Conservation (phyloP, 2,888 invertebrate species). For the Campoletis raptor region DNA sequence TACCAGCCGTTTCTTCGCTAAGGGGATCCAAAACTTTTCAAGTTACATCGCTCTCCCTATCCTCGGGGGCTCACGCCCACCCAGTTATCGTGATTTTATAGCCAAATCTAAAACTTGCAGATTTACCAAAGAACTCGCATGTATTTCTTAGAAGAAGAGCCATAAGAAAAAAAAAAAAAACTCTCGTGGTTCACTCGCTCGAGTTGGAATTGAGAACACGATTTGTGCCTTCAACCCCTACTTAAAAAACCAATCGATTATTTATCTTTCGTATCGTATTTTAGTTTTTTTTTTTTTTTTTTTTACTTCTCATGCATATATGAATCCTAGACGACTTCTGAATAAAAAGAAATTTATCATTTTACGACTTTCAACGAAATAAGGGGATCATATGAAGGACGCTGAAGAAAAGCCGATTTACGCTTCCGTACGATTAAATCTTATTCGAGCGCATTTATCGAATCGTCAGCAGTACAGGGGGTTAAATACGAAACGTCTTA, state of each 20-base stretch:
- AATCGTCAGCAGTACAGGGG: conserved; percentile 30
- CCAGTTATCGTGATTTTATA: conserved; percentile 70
- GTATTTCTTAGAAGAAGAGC: conserved; percentile 12
- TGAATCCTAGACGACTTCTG: neutral
- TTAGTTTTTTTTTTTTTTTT: conserved; percentile 5
- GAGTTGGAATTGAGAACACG: conserved; percentile 14
- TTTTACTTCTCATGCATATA: conserved; percentile 45
- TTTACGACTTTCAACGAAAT: conserved; percentile 4
- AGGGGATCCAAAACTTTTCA: conserved; percentile 71
- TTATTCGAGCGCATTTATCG: conserved; percentile 55
- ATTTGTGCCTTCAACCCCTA: neutral
- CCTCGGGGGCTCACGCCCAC: conserved; percentile 47
- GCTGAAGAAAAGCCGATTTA: conserved; percentile 57
- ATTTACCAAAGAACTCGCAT: conserved; percentile 53
- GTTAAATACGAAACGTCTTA: conserved; percentile 6
- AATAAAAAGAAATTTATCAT: conserved; percentile 17
- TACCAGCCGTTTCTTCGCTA: conserved; percentile 52
- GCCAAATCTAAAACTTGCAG: conserved; percentile 59
- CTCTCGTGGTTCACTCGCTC: neutral
- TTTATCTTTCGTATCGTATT: conserved; percentile 41
- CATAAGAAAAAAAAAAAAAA: conserved; percentile 15
- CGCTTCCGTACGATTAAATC: conserved; percentile 66
- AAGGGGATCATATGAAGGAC: conserved; percentile 44
- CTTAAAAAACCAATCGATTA: neutral
- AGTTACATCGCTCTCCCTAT: conserved; percentile 69